Conservation (phyloP, 2,113 vertebrate genomes). For the Ploceus nigricollis region DNA sequence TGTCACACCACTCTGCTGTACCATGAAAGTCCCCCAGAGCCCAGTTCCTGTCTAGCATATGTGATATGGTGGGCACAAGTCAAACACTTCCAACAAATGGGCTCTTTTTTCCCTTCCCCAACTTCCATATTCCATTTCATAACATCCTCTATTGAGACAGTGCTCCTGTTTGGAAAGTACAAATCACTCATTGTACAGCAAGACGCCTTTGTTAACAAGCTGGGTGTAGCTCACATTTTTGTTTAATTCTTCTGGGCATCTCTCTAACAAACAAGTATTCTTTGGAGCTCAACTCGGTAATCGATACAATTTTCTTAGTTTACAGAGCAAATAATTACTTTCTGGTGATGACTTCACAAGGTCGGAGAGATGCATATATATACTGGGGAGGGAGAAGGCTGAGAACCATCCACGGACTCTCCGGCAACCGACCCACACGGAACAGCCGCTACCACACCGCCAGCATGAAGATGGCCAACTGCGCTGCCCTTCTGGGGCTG, state of each 20-base stretch:
- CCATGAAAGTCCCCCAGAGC: neutral
- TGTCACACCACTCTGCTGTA: neutral
- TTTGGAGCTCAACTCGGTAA: slow-evolving; percentile 19
- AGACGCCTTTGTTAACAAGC: slow-evolving; percentile 37
- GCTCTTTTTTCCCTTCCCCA: neutral
- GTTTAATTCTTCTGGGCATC: slow-evolving; percentile 49
- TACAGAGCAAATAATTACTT: slow-evolving; percentile 57
- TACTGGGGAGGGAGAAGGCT: neutral
- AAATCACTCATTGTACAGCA: slow-evolving; percentile 44
- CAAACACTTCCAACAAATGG: neutral
- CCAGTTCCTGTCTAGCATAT: neutral
- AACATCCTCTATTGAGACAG: slow-evolving; percentile 25
- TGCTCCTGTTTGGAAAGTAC: slow-evolving; percentile 38
- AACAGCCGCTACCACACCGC: neutral
- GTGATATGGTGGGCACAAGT: neutral
- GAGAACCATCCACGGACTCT: neutral
- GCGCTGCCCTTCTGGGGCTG: slow-evolving; percentile 27
- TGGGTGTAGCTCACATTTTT: slow-evolving; percentile 51
- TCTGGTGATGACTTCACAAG: slow-evolving; percentile 8
- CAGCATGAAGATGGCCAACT: neutral
- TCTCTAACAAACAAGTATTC: slow-evolving; percentile 44
- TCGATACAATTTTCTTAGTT: slow-evolving; percentile 53
- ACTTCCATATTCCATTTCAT: slow-evolving; percentile 27
- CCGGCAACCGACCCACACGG: neutral
- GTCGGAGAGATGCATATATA: slow-evolving; percentile 7